Evolutionary conservation across 1,140 invertebrate species (phyloP), one percentile per base, ranked within the genome.

Genomic region (Campoletis sonorensis): DNA sequence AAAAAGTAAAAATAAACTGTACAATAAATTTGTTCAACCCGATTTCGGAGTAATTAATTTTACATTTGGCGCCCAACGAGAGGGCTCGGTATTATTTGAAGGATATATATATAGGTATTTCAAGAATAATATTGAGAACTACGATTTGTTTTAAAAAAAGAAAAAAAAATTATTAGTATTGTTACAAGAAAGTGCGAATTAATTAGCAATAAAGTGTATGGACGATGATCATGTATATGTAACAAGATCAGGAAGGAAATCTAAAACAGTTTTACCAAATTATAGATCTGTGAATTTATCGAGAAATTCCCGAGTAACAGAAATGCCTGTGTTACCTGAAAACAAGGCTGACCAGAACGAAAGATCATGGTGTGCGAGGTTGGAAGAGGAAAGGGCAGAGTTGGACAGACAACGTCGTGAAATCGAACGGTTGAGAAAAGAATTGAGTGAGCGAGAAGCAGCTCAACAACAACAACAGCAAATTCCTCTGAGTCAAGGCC

Each of bases 11-110:
- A n/a, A n/a, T n/a, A n/a, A n/a, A n/a, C n/a, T n/a, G n/a, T n/a
- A n/a, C n/a, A n/a, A n/a, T n/a, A n/a, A n/a, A n/a, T n/a, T n/a
- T n/a, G n/a, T n/a, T n/a, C n/a, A n/a, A n/a, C n/a, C 10, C 37
- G 37, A 37, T 4, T 4, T 4, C 37, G 4, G 10, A 54, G 15
- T 15, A 54, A 54, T 8, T 23, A 21, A 64, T 4, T 10, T 64
- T 64, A 64, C 58, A 64, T n/a, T 4, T 64, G 58, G 58, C 58
- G 58, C 58, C 58, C 58, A 64, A 64, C 58, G 11, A 21, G 1
- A 21, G 23, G 51, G 51, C 51, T 15, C 51, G 51, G n/a, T 21
- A 54, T 4, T 4, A 54, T 54, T 54, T 7, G 4, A 54, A 16
- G 51, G 51, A 54, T 15, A 54, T 7, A 16, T 54, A 54, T 54